Percentiles rank a stretch among this genome's conserved stretches.
phyloP scores from a whole-genome alignment of 2,797 vertebrate species.

The Lepilemur septentrionalis region DNA sequence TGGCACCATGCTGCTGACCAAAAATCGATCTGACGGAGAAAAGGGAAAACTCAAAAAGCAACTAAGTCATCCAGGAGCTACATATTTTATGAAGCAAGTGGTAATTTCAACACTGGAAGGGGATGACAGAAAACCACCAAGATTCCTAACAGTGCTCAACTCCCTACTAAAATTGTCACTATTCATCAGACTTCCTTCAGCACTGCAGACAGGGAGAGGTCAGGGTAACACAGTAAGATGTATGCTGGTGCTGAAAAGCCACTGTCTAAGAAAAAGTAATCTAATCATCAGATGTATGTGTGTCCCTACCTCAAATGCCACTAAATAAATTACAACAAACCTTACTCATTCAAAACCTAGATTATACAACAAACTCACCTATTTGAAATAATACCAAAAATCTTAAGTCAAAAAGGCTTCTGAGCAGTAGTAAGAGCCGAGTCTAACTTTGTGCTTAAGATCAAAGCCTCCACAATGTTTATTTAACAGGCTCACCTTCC shows the following conservation, averaged over 20 bases:
- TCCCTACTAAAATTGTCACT: not conserved
- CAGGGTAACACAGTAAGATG: not conserved
- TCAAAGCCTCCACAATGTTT: not conserved
- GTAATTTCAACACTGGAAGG: not conserved
- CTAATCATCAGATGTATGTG: not conserved
- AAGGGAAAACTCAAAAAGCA: not conserved
- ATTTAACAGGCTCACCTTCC: not conserved
- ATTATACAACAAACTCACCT: not conserved
- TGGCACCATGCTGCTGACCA: not conserved
- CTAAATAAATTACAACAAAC: not conserved
- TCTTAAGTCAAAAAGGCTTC: not conserved
- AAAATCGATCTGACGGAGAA: not conserved
- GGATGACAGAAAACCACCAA: not conserved
- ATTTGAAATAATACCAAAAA: not conserved
- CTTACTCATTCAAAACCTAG: not conserved
- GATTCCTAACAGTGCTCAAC: not conserved
- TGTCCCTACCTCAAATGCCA: not conserved
- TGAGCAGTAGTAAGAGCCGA: not conserved
- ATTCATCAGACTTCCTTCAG: constrained; percentile 13
- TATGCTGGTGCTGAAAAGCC: not conserved
- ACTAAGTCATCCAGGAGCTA: not conserved
- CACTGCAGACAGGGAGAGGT: not conserved
- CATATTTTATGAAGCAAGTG: not conserved
- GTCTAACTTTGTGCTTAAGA: not conserved
- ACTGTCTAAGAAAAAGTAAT: not conserved